phyloP scores from a whole-genome alignment of 2,797 vertebrate species.

The Sparus aurata region DNA sequence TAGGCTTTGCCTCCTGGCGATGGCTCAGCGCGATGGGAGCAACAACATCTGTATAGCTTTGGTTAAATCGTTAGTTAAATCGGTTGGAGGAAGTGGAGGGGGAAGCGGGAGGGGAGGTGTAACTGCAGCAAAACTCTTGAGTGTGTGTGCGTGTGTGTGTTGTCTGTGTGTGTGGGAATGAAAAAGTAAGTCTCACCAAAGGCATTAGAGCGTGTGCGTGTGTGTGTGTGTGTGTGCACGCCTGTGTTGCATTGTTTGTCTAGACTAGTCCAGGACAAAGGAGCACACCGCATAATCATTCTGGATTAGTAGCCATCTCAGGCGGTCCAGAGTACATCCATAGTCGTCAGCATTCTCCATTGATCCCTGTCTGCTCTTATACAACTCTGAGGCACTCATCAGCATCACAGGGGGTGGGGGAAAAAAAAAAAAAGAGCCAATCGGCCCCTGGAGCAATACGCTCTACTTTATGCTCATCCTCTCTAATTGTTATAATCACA shows the following conservation, averaged over 20 bases:
- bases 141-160: background rate
- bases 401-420: slow-evolving; percentile 65
- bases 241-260: slow-evolving; percentile 58
- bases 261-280: slow-evolving; percentile 66
- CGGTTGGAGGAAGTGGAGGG: background rate
- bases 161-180: slow-evolving; percentile 16
- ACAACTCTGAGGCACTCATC: slow-evolving; percentile 71
- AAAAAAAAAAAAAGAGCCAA: slow-evolving; percentile 48
- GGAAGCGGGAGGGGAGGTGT: background rate
- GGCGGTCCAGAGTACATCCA: slow-evolving; percentile 67
- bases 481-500: slow-evolving; percentile 79
- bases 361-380: slow-evolving; percentile 76
- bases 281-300: slow-evolving; percentile 74
- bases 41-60: slow-evolving; percentile 73
- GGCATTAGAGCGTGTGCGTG: background rate
- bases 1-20: slow-evolving; percentile 73
- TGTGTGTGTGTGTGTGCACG: background rate
- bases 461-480: slow-evolving; percentile 66
- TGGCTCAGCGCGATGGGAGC: slow-evolving; percentile 54
- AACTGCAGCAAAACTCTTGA: slow-evolving; percentile 30
- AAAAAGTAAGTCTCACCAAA: slow-evolving; percentile 33
- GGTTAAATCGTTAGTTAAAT: slow-evolving; percentile 63
- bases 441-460: slow-evolving; percentile 58
- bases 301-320: slow-evolving; percentile 76
- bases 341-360: slow-evolving; percentile 79